These are phyloP conservation scores for Lepidurus apus DNA, from an alignment of 1,140 invertebrate species.

Conservation along the genomic window DNA sequence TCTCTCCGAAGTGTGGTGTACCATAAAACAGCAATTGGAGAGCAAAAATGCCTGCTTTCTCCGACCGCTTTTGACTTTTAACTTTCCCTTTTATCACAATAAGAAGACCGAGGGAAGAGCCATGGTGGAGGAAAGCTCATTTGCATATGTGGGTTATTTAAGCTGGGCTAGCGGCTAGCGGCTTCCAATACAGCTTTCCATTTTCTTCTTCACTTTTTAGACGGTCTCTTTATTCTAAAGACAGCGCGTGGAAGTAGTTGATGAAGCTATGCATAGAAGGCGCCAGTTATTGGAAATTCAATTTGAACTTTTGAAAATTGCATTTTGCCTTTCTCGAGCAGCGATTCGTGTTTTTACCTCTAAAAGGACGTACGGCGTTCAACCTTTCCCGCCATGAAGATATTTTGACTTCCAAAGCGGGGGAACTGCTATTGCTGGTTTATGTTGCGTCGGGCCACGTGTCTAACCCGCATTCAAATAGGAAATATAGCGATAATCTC, in stretches of 20 bases:
- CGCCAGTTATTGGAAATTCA: too few species aligned
- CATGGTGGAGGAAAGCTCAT: not conserved
- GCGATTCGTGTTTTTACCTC: too few species aligned
- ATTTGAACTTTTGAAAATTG: too few species aligned
- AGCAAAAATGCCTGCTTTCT: slow-evolving; percentile 10
- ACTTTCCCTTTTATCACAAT: not conserved
- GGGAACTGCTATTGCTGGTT: too few species aligned
- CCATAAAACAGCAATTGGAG: not conserved
- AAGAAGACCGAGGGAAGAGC: not conserved
- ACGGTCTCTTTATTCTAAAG: not conserved
- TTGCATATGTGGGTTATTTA: slow-evolving; percentile 8
- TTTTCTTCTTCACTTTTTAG: not conserved
- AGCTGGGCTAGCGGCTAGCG: not conserved
- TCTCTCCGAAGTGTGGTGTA: not conserved
- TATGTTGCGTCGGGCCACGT: too few species aligned
- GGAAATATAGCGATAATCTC: too few species aligned
- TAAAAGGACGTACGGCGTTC: too few species aligned
- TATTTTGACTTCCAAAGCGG: too few species aligned
- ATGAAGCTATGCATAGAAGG: not conserved
- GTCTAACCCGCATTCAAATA: too few species aligned
- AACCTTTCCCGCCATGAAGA: too few species aligned
- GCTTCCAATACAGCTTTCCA: not conserved
- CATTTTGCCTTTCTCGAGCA: too few species aligned
- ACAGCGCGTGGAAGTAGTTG: not conserved
- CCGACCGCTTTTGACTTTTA: not conserved